Percentiles rank a stretch among this genome's conserved stretches.
Evolutionary conservation across 2,888 invertebrate species (phyloP).

Genomic region (Harpalus rubripes): DNA sequence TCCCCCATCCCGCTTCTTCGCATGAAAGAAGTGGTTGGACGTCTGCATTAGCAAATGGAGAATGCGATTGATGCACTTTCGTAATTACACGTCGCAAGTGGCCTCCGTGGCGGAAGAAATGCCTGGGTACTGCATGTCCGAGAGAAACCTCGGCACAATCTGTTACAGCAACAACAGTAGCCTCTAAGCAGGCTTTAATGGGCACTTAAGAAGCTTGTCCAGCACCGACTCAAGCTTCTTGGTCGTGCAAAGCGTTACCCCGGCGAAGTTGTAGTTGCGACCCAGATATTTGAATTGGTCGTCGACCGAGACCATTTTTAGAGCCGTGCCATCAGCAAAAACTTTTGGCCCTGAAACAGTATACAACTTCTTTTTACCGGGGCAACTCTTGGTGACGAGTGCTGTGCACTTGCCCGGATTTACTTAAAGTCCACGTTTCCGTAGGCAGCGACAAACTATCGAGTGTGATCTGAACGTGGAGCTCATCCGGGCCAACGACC

Average conservation of each 20-base stretch:
- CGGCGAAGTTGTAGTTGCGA: neutral
- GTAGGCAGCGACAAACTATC: neutral
- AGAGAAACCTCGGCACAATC: no score
- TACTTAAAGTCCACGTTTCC: neutral
- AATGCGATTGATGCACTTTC: neutral
- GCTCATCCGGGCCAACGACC: neutral
- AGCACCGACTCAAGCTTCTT: no score
- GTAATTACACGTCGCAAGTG: neutral
- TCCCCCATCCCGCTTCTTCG: no score
- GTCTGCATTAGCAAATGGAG: conserved; percentile 52
- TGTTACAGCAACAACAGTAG: neutral
- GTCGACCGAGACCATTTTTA: neutral
- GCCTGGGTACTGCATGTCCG: no score
- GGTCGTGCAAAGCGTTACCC: no score
- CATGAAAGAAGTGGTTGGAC: no score
- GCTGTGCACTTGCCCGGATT: conserved; percentile 56
- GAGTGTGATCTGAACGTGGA: neutral
- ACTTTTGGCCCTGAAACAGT: neutral
- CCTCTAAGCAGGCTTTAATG: neutral
- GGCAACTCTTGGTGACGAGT: conserved; percentile 37
- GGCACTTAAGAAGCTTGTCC: neutral
- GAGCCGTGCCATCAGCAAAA: neutral
- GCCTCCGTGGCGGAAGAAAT: no score
- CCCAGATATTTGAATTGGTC: conserved; percentile 17
- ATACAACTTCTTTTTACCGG: conserved; percentile 55